Percentiles rank a stretch among this genome's conserved stretches.
These are phyloP conservation scores for Micromesistius poutassou DNA, from an alignment of 2,797 vertebrate genomes.

Conservation along the genomic window DNA sequence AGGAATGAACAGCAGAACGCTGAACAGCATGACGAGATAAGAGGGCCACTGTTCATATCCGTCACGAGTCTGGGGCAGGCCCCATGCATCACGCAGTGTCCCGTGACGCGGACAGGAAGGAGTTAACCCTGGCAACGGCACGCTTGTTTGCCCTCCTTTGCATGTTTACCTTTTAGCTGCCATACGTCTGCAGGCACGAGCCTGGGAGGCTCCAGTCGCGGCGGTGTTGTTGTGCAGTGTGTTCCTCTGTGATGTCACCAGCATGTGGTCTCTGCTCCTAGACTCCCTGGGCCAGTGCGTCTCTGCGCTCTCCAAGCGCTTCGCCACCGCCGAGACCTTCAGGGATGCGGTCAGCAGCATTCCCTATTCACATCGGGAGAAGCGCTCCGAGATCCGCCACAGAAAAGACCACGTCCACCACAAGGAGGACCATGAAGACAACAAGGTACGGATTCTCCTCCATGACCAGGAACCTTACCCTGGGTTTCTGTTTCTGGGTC, in stretches of 20 bases:
- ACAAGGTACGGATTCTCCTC: conserved; percentile 55
- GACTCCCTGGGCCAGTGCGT: conserved; percentile 76
- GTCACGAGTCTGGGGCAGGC: background rate
- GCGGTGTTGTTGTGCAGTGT: background rate
- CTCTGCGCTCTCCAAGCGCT: conserved; percentile 74
- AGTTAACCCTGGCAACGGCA: conserved; percentile 40
- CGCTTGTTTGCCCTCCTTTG: conserved; percentile 52
- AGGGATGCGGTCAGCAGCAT: conserved; percentile 64
- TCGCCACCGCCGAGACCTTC: conserved; percentile 68
- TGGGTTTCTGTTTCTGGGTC: background rate
- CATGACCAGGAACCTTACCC: too few species aligned
- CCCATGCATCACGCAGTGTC: too few species aligned
- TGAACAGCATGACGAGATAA: background rate
- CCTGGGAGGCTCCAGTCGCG: background rate
- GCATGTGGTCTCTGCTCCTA: conserved; percentile 53
- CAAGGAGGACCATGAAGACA: conserved; percentile 66
- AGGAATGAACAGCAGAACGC: background rate
- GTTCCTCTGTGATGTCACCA: conserved; percentile 23
- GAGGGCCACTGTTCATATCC: background rate
- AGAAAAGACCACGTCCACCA: conserved; percentile 67
- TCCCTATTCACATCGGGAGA: conserved; percentile 70
- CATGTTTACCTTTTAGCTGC: conserved; percentile 36
- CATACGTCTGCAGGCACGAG: conserved; percentile 21
- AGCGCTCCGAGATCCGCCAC: conserved; percentile 72
- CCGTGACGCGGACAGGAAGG: background rate